Percentiles rank a stretch among this genome's conserved stretches.
Evolutionary conservation across 53 echinoderm and acorn worm genomes (phyloP).

Genomic region (Antedon mediterranea): DNA sequence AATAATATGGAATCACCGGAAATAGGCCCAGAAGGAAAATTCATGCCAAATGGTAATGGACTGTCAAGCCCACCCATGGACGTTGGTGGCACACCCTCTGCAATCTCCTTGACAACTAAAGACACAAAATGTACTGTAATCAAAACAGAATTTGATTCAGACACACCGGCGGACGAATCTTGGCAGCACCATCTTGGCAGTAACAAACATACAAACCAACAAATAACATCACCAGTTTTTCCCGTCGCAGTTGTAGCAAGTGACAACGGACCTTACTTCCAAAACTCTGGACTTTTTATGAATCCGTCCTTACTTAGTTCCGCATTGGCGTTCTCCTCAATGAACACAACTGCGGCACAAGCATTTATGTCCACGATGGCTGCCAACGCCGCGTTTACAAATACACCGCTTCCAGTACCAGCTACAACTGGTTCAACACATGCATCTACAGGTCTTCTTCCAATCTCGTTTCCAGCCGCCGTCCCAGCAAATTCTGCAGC

Average conservation of each 20-base stretch:
- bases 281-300: background rate
- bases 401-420: background rate
- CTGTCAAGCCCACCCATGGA: background rate
- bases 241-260: background rate
- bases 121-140: background rate
- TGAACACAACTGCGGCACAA: background rate
- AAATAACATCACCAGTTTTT: background rate
- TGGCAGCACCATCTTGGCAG: background rate
- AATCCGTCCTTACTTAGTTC: background rate
- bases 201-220: background rate
- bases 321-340: background rate
- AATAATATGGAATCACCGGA: background rate
- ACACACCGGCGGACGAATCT: background rate
- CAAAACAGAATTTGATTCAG: background rate
- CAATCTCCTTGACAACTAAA: background rate
- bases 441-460: background rate
- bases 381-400: background rate
- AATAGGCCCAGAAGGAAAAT: background rate
- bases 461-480: background rate
- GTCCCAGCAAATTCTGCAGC: background rate
- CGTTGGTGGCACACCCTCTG: background rate
- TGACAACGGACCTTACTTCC: background rate
- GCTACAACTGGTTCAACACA: background rate
- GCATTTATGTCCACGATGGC: background rate
- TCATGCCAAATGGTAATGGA: background rate